Evolutionary conservation across 2,113 vertebrate genomes (phyloP), one percentile per base, ranked within the genome.

Genomic region (Nerophis ophidion): DNA sequence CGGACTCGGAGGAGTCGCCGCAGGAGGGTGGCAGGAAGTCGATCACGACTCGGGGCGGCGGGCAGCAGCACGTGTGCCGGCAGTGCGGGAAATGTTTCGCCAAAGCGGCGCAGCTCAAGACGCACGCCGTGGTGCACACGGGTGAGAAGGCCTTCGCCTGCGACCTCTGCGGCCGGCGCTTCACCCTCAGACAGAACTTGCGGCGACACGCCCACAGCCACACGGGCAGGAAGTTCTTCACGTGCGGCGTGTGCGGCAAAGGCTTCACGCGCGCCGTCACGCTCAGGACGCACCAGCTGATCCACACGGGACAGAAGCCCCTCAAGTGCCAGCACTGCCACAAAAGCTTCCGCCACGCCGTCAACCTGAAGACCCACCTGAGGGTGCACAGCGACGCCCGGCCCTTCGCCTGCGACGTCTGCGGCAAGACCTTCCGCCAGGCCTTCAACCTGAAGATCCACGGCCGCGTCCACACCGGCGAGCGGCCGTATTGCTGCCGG

Each of bases 401-500:
- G 4, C 89, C 89, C 0, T 89, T 72, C 56, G 12, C 48, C 62
- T 90, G 88, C 14, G 87, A 89, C 19, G 55, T 88, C 33, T 90
- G 89, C 26, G 80, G 78, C 4, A 89, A 89, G 62, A 84, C 65
- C 12, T 90, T 90, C 76, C 80, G 86, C 5, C 88, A 89, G 66
- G 56, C 88, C 0, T 83, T 86, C 7, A 89, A 89, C 73, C 81
- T 90, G 7, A 90, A 89, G 67, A 89, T 89, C 74, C 89, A 90
- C 67, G 69, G 63, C 4, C 66, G 89, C 11, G 77, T 84, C n/a
- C 89, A 90, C 83, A 90, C 87, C 0, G 89, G 87, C 4, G 89
- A 90, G 71, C 86, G 88, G 6, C 89, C 89, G 0, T 90, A 85
- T 74, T 52, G 53, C 17, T 90, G 89, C 66, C 50, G 38, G 5